phyloP scores from a whole-genome alignment of 2,113 vertebrate genomes.

The Cricetomys ansorgei region DNA sequence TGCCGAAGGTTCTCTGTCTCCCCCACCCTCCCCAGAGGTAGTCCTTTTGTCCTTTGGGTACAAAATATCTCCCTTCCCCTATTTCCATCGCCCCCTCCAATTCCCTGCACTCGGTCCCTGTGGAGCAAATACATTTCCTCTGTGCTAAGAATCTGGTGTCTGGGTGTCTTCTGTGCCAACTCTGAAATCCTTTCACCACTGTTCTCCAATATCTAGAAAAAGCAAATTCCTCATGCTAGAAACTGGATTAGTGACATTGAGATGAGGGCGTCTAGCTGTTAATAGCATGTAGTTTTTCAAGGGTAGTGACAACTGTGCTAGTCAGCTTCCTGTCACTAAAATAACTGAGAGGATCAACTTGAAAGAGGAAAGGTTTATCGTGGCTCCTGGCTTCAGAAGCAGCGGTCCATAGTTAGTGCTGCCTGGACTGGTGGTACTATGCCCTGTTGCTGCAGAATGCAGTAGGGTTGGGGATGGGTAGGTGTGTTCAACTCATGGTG shows the following conservation, averaged over 20 bases:
- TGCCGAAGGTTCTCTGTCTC: too few relatives aligned
- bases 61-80: too few relatives aligned
- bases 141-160: too few relatives aligned
- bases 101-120: too few relatives aligned
- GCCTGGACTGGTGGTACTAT: not conserved
- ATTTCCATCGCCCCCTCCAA: too few relatives aligned
- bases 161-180: too few relatives aligned
- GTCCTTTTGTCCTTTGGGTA: too few relatives aligned
- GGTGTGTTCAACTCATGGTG: not conserved
- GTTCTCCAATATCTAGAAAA: not conserved
- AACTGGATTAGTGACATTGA: not conserved
- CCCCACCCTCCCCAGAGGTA: too few relatives aligned
- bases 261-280: not conserved
- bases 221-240: not conserved
- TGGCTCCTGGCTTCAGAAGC: not conserved
- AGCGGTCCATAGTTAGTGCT: not conserved
- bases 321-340: not conserved
- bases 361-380: not conserved
- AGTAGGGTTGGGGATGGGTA: not conserved
- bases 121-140: too few relatives aligned
- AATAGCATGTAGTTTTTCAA: not conserved
- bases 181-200: too few relatives aligned
- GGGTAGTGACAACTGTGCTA: not conserved
- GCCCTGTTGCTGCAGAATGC: not conserved
- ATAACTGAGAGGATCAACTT: not conserved